A percentile compares a stretch with the other conserved stretches of the same genome.
Conservation (phyloP, 2,113 vertebrate genomes). For the Archocentrus centrarchus region DNA sequence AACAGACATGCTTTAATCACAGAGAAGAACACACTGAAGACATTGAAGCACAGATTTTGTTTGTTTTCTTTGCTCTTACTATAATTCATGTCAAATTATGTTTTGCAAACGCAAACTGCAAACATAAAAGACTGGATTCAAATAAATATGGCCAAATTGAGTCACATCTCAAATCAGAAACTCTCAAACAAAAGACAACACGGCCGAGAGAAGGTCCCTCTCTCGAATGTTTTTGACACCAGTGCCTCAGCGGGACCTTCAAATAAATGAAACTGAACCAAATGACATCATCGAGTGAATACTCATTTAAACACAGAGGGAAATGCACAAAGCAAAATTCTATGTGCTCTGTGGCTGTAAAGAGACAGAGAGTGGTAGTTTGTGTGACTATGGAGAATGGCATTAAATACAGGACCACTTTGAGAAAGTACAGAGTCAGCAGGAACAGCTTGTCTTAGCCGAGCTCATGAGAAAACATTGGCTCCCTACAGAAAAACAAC, state of each 20-base stretch:
- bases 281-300: slow-evolving; percentile 18
- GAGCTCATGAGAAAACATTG: slow-evolving; percentile 42
- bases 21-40: background rate
- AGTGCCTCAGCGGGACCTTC: background rate
- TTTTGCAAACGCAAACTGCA: background rate
- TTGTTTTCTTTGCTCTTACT: background rate
- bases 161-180: background rate
- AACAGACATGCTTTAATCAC: slow-evolving; percentile 4
- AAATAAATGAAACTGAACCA: slow-evolving; percentile 25
- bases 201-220: background rate
- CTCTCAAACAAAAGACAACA: background rate
- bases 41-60: background rate
- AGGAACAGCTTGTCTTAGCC: slow-evolving; percentile 20
- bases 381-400: slow-evolving; percentile 50
- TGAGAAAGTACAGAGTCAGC: slow-evolving; percentile 61
- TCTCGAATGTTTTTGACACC: slow-evolving; percentile 2
- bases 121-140: background rate
- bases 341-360: slow-evolving; percentile 14
- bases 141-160: background rate
- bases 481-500: slow-evolving; percentile 48
- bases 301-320: slow-evolving; percentile 15
- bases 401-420: slow-evolving; percentile 57
- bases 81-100: background rate
- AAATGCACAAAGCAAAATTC: slow-evolving; percentile 11
- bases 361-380: slow-evolving; percentile 45